Conservation (phyloP, 2,888 invertebrate genomes). For the Pinctada fucata region DNA sequence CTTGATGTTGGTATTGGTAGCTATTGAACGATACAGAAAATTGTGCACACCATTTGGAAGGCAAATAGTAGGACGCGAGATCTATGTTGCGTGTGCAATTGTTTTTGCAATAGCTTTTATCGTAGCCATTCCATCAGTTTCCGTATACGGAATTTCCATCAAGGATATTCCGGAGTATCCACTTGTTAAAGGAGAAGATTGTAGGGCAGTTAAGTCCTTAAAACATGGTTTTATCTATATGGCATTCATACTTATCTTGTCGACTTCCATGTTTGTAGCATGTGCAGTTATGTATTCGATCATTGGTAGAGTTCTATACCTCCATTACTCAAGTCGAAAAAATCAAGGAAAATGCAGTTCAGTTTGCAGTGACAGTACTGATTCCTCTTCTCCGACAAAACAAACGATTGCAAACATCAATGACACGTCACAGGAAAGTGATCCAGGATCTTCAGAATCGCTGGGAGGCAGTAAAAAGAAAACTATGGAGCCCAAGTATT, state of each 20-base stretch:
- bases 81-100: not conserved
- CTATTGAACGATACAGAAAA: constrained; percentile 10
- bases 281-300: constrained; percentile 13
- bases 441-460: not conserved
- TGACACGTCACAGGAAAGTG: not conserved
- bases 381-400: not conserved
- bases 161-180: not conserved
- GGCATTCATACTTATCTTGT: not conserved
- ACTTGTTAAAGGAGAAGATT: constrained; percentile 1
- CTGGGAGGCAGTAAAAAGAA: not conserved
- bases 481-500: not conserved
- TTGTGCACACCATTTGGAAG: constrained; percentile 6
- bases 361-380: not conserved
- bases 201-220: not conserved
- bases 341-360: not conserved
- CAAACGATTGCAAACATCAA: not conserved
- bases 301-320: constrained; percentile 1
- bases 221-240: not conserved
- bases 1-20: constrained; percentile 3
- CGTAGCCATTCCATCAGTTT: not conserved
- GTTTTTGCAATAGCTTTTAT: not conserved
- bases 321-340: constrained; percentile 1
- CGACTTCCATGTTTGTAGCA: not conserved
- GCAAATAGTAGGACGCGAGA: constrained; percentile 9
- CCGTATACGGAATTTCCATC: not conserved